Evolutionary conservation across 2,797 vertebrate species (phyloP), one percentile per base, ranked within the genome.

Genomic region (Channallabes apus): DNA sequence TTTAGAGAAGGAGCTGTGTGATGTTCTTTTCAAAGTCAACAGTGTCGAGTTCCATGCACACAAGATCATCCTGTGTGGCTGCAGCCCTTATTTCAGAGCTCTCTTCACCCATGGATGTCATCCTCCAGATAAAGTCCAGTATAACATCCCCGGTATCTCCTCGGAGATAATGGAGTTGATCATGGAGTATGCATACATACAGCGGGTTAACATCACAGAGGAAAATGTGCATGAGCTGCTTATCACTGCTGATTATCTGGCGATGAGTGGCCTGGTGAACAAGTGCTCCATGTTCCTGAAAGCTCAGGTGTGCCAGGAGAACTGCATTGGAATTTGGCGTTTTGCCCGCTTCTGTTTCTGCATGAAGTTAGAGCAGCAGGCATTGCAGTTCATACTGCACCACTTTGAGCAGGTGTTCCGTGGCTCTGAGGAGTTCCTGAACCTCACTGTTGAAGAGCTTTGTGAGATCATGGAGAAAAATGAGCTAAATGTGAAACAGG

Each of bases 251-350:
- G 94, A 96, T 86, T 92, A 95, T 58, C 91, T 97, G 77, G 93
- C 91, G 0, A 85, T 96, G 81, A 91, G 91, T 87, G 95, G 89
- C 0, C 86, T 96, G 0, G 59, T 96, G 54, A 51, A 51, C 11
- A 51, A 51, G 46, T 51, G 46, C 46, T 51, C 46, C 46, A 51
- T 51, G 46, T 51, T 96, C 91, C 88, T 97, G 27, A 89, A 88
- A 84, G 89, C 92, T 1, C 92, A 93, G 46, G 90, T 97, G 3
- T 91, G 92, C 85, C 54, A 91, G 3, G 86, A 96, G 38, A 97
- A 96, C 46, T 97, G 96, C 71, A 92, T 97, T 0, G 91, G 95
- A 79, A 94, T 97, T 90, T 96, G 92, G 89, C 93, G 91, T 59
- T 89, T 96, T 65, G 94, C 95, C 0, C 87, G 92, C 41, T 83